Base-by-base conservation (phyloP, 2,888 invertebrate genomes). In the Agrotis puta region DNA sequence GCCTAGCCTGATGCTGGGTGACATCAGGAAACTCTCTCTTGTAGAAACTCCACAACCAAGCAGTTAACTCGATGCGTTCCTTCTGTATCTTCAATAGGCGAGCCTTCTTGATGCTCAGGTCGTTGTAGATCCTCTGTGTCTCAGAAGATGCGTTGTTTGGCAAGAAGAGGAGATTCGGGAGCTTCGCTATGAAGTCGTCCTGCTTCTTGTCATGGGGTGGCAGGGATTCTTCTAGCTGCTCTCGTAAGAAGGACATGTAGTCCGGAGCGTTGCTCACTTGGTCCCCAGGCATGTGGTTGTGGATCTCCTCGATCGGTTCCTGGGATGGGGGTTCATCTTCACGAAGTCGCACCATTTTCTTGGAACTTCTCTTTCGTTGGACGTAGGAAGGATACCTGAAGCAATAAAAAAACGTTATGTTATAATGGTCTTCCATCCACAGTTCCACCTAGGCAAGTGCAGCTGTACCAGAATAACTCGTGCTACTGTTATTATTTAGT, bases 131-230 rank as follows among this genome's bases (percentile, higher is more conserved):
- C n/a, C 6, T n/a, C 2, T 13, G n/a, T 0, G 51, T 16, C 0
- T 18, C 47, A 4, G 13, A 14, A 53, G 39, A 22, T 0, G 74
- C 39, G 18, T 59, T 27, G 1, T 13, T 14, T 13, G 73, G 73
- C 1, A 73, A 9, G 11, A 65, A 66, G 2, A 65, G n/a, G 2
- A 65, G 9, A 2, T 24, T 27, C 0, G 51, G 57, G 0, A 73
- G 50, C 13, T 53, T 59, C 13, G 39, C 39, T 13, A 74, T 13
- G 11, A 73, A 65, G 3, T 74, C 72, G 9, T 74, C 72, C 13
- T 73, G 72, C 13, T 47, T 65, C 9, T 65, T 65, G 9, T 73
- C 72, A 22, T 73, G 72, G 0, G 51, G 58, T 1, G 72, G 72
- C 0, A 73, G 66, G 6, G 27, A 27, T 0, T 59, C 74, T 13